A percentile compares a stretch with the other conserved stretches of the same genome.
phyloP scores from a whole-genome alignment of 2,113 vertebrate species.

The Phylloscopus whistleri region DNA sequence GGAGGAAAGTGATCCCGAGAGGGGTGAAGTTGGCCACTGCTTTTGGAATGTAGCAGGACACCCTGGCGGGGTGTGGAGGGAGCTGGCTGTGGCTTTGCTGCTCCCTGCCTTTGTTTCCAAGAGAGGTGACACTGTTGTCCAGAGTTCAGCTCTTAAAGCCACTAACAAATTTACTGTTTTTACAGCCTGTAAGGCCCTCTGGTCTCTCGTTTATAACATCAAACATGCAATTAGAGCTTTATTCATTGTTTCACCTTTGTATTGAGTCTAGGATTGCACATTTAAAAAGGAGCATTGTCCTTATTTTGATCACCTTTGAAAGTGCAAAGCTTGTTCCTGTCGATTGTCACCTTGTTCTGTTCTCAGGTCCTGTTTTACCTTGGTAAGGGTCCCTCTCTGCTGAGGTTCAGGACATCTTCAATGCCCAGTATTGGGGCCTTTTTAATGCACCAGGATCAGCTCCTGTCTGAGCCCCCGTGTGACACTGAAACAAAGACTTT shows the following conservation, averaged over 20 bases:
- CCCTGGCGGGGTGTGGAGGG: background rate
- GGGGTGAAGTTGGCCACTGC: background rate
- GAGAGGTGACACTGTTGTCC: background rate
- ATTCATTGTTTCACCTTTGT: background rate
- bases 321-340: background rate
- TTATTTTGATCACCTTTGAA: background rate
- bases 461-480: background rate
- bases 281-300: background rate
- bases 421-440: background rate
- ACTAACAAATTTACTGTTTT: background rate
- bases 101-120: background rate
- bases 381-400: background rate
- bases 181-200: background rate
- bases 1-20: background rate
- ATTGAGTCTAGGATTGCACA: too few relatives aligned
- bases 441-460: background rate
- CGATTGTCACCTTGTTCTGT: background rate
- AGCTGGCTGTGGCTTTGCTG: background rate
- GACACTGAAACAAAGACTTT: background rate
- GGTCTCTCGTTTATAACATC: background rate
- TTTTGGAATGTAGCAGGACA: background rate
- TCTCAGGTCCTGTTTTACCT: background rate
- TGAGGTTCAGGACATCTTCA: background rate
- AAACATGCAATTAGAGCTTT: background rate
- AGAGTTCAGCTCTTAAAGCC: background rate